Evolutionary conservation across 2,797 vertebrate genomes (phyloP).

Genomic region (Simalia tracyae): DNA sequence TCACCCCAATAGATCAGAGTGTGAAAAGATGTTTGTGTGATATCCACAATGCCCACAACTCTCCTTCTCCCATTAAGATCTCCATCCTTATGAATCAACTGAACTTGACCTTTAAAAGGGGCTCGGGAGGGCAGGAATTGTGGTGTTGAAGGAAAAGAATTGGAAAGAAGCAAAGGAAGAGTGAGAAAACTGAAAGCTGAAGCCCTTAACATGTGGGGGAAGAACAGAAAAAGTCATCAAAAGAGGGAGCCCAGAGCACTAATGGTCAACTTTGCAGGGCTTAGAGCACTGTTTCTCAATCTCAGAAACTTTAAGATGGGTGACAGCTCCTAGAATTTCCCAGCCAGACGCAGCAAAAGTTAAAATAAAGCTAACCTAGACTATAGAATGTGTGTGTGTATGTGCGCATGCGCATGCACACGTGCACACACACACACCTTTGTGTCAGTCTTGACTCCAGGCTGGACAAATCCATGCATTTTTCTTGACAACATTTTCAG

Average conservation of each 20-base stretch:
- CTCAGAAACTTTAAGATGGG: neutral
- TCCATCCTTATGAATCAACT: neutral
- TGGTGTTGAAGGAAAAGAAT: neutral
- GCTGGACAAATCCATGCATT: neutral
- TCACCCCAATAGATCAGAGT: neutral
- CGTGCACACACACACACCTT: neutral
- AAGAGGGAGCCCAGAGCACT: neutral
- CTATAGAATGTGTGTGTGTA: neutral
- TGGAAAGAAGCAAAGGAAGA: neutral
- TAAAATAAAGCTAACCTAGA: neutral
- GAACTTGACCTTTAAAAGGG: neutral
- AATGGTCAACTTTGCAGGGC: neutral
- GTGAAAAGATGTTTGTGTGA: neutral
- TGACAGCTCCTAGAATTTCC: neutral
- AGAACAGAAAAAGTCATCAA: neutral
- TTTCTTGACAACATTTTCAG: neutral
- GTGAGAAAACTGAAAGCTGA: neutral
- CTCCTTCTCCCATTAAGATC: neutral
- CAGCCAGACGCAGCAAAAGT: neutral
- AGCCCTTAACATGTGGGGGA: neutral
- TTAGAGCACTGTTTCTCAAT: neutral
- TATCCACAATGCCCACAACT: neutral
- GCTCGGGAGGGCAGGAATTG: neutral
- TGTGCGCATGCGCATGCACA: too few species aligned
- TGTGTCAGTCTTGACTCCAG: neutral